Base-by-base conservation (phyloP, 64 coral and sea anemone genomes). In the Pocillopora damicornis region DNA sequence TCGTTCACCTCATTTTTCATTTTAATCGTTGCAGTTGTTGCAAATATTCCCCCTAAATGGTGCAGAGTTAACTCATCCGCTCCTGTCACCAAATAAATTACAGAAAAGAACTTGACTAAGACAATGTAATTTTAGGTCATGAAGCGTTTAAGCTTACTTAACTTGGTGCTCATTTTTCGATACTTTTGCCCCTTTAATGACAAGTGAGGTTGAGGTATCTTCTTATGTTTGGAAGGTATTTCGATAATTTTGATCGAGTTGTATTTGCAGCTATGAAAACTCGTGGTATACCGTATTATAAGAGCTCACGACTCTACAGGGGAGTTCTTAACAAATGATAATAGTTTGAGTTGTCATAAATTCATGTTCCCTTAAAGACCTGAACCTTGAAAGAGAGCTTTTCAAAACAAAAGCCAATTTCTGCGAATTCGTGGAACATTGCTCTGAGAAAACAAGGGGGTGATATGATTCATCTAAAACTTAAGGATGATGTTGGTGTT, bases 171-270 rank as follows among this genome's bases (percentile, higher is more conserved):
- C 13, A 17, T 57, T 45, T 56, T 77, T 4, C 75, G 56, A 77
- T 77, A 56, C 11, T 77, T 56, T 77, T 57, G 1, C 23, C 26
- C 58, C 13, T 60, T 60, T 79, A 60, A 60, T 79, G 58, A 13
- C 77, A 60, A 22, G 77, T 15, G 23, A 34, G 57, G 77, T 30
- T 60, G 57, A 60, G 77, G 56, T 60, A 26, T 60, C 20, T 60
- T 79, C 56, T 79, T 79, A 60, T 79, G 77, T 79, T 79, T 59
- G 12, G 56, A 79, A 79, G 60, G n/a, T 58, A 61, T 61, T 56
- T 79, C 51, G 77, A 79, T 51, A 79, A 79, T 79, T 79, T 58
- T 61, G n/a, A 79, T 79, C 57, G 60, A 79, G 23, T 79, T 18
- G 56, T 51, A 60, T 56, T 1, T 23, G 77, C 77, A 60, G 60